Base-by-base conservation (phyloP, 2,888 invertebrate genomes). In the Serripes groenlandicus region DNA sequence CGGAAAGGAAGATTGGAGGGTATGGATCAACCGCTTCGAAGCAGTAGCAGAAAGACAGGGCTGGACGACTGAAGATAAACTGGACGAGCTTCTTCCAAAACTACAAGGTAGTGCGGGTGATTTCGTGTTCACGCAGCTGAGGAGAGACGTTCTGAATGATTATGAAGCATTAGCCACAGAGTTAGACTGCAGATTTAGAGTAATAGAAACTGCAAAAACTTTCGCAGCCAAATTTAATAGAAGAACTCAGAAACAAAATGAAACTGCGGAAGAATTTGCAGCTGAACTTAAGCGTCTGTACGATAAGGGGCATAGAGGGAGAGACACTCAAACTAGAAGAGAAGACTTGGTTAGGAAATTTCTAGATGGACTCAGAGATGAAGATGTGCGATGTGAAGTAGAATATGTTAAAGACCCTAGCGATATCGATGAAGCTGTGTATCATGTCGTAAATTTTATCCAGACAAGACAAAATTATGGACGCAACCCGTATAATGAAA, bases 231-330 rank as follows among this genome's bases (percentile, higher is more conserved):
- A 81, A 56, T 85, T 81, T 30, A 79, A 72, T 28, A 35, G 56
- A 21, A 54, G 80, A 23, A 78, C 56, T 5, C 77, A 85, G 70
- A 68, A 23, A 26, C 26, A n/a, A 23, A 66, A 37, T 23, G 82
- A 80, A 30, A 54, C 78, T 18, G 75, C 60, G 18, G 80, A 82
- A 62, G 70, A 80, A 15, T 83, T 77, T 64, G 83, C 83, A 3
- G 78, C 87, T 21, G 83, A 85, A 9, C 66, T 85, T 5, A 83
- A 85, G 34, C 52, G 60, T 2, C 42, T 87, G 9, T 82, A 85
- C 58, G 75, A 71, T 56, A 81, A 78, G 56, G 85, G 75, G 0
- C 72, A 85, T 30, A 62, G 69, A 9, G 26, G 77, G 32, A 54
- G 85, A 32, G 78, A 83, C 52, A 28, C 30, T 0, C 37, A n/a